Conservation (phyloP, 2,888 invertebrate species). For the Caenorhabditis japonica region DNA sequence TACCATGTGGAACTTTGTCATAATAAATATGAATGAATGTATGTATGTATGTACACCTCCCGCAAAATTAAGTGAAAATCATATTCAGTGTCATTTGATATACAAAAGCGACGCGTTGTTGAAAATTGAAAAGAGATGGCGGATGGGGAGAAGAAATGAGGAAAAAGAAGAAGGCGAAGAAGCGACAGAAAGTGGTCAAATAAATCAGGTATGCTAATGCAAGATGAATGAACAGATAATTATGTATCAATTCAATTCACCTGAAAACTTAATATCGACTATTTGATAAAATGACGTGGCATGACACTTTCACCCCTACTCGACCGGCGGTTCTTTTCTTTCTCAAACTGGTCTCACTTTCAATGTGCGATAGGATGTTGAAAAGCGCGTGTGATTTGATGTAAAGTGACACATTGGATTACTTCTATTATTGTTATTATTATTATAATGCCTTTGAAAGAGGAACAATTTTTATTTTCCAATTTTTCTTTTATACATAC, state of each 20-base stretch:
- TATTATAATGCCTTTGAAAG: too few relatives aligned
- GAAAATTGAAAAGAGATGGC: constrained; percentile 7
- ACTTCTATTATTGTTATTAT: constrained; percentile 18
- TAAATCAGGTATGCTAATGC: constrained; percentile 49
- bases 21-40: too few relatives aligned
- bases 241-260: too few relatives aligned
- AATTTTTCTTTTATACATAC: too few relatives aligned
- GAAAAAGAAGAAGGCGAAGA: constrained; percentile 11
- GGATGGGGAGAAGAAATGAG: constrained; percentile 23
- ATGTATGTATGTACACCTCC: too few relatives aligned
- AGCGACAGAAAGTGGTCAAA: constrained; percentile 6
- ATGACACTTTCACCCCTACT: not conserved
- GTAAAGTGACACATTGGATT: constrained; percentile 48
- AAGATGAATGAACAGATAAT: constrained; percentile 47
- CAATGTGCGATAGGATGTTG: constrained; percentile 14
- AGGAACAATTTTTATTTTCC: not conserved
- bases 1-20: constrained; percentile 23
- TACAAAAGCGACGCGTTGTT: not conserved
- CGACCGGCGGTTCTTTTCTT: not conserved
- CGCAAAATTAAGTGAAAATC: constrained; percentile 14
- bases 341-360: constrained; percentile 25
- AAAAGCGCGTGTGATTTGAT: constrained; percentile 39
- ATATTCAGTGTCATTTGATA: constrained; percentile 42
- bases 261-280: too few relatives aligned
- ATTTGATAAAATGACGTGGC: constrained; percentile 8